A percentile compares a stretch with the other conserved stretches of the same genome.
phyloP scores from a whole-genome alignment of 2,113 vertebrate genomes.

The Mungos mungo region DNA sequence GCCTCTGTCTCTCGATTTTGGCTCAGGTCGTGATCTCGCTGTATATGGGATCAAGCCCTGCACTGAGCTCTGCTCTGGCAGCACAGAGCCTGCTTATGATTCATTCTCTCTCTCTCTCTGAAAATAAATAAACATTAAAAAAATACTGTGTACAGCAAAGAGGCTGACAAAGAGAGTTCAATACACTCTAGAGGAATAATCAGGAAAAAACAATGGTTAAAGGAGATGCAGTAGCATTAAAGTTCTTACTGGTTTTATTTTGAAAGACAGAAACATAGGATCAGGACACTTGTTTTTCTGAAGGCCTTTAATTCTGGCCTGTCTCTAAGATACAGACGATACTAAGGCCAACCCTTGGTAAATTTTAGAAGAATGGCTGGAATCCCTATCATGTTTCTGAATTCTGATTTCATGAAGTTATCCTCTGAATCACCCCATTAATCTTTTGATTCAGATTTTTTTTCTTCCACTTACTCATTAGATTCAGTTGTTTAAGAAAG shows the following conservation, averaged over 20 bases:
- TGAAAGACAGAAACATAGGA: neutral
- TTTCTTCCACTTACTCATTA: neutral
- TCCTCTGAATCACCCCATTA: neutral
- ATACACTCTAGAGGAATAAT: neutral
- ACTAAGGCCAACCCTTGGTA: neutral
- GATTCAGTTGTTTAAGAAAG: constrained; percentile 16
- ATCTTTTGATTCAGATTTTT: neutral
- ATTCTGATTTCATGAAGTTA: neutral
- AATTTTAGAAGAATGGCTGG: neutral
- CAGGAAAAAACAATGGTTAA: neutral
- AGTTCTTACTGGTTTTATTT: neutral
- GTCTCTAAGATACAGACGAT: neutral
- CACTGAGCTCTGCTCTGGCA: too few species aligned
- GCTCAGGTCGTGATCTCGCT: too few species aligned
- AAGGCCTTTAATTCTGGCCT: neutral
- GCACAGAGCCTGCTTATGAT: too few species aligned
- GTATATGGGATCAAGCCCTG: too few species aligned
- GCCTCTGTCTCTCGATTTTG: too few species aligned
- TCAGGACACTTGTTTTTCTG: neutral
- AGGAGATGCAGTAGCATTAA: neutral
- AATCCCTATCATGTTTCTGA: neutral
- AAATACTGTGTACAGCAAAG: neutral
- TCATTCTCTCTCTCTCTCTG: too few species aligned
- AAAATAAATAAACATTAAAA: neutral
- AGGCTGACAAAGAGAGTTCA: neutral